Evolutionary conservation across 1,140 invertebrate species (phyloP), one percentile per base, ranked within the genome.

Genomic region (Meloidogyne chitwoodi): DNA sequence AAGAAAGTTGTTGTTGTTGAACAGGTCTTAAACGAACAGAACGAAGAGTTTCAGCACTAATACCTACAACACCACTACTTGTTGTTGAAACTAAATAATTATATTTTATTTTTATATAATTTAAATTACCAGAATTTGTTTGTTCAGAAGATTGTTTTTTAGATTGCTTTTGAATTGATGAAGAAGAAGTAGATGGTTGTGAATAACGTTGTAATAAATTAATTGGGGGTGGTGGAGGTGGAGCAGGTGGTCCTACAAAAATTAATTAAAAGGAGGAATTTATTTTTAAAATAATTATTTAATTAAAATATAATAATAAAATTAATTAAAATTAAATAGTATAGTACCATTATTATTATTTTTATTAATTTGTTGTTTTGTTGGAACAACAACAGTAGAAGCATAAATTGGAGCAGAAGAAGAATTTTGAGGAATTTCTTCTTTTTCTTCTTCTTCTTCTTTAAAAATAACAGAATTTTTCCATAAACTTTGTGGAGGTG

Each of bases 21-120:
- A 81, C 81, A 10, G 80, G 76, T 68, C 86, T 85, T 44, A 85
- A 72, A 65, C 77, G 74, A 24, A 85, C 85, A 62, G 61, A 72
- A 34, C 68, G 68, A 70, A 85, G 72, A 5, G 83, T 84, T 72
- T 81, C 84, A 34, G 81, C 81, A 24, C 74, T 77, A 48, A 85
- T 82, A 27, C 81, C 83, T 48, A 73, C 62, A 38, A 76, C 82
- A 34, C 80, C 76, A 14, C n/a, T n/a, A n/a, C n/a, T n/a, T n/a
- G n/a, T n/a, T n/a, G 69, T 48, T 38, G 19, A 34, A 6, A 24
- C n/a, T 66, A 27, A 34, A 66, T 19, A 34, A 5, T 34, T 2
- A 19, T 14, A n/a, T 19, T 19, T 19, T 24, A 67, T 29, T 31
- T 41, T 34, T 16, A 22, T 10, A 68, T n/a, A 65, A n/a, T 66